Conservation (phyloP, 2,797 vertebrate species). For the Onychomys torridus region DNA sequence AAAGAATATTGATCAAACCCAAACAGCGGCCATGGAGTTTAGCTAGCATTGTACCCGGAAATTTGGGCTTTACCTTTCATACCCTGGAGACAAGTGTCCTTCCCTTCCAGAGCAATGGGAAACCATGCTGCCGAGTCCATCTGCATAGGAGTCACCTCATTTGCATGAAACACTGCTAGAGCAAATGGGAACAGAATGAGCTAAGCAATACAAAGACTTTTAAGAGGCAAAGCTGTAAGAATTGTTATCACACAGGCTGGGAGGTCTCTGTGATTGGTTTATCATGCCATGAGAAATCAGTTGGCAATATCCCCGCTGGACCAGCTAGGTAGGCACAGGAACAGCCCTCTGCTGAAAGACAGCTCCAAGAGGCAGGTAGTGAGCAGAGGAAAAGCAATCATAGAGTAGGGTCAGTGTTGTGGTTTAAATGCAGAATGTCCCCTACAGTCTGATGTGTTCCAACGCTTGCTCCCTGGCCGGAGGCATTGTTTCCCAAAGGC, state of each 20-base stretch:
- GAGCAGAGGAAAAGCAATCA: background rate
- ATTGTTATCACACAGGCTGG: background rate
- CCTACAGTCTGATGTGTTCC: background rate
- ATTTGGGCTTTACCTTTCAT: background rate
- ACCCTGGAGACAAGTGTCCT: slow-evolving; percentile 6
- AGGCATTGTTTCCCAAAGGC: background rate
- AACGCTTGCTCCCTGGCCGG: background rate
- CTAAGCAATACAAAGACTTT: slow-evolving; percentile 56
- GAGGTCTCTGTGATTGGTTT: background rate
- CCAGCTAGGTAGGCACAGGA: background rate
- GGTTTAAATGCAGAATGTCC: background rate
- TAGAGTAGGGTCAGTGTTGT: background rate
- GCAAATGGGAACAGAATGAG: slow-evolving; percentile 56
- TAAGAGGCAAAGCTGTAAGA: slow-evolving; percentile 31
- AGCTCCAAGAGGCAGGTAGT: background rate
- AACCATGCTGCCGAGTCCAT: background rate
- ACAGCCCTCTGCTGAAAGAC: background rate
- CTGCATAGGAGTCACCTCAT: slow-evolving; percentile 65
- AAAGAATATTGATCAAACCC: background rate
- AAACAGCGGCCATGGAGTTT: background rate
- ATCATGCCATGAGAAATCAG: background rate
- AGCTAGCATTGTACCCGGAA: slow-evolving; percentile 35
- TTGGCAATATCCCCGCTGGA: background rate
- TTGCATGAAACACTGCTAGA: slow-evolving; percentile 64
- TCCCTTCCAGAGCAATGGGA: background rate